phyloP scores from a whole-genome alignment of 2,113 vertebrate genomes.

The Arothron firmamentum region DNA sequence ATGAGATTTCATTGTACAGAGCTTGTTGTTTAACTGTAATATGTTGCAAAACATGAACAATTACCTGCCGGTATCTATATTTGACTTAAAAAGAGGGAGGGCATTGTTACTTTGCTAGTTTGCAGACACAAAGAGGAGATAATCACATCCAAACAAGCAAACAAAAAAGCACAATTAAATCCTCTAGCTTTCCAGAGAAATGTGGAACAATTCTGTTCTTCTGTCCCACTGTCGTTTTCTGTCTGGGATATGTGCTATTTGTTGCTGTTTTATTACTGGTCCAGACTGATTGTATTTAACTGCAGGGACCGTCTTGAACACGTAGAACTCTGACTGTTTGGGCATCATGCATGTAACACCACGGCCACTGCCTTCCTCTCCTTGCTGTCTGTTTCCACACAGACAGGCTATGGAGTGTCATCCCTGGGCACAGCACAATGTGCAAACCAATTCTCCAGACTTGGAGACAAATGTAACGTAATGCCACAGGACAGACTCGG shows the following conservation, averaged over 20 bases:
- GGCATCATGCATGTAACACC: constrained; percentile 44
- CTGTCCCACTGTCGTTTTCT: constrained; percentile 26
- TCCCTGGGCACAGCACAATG: constrained; percentile 38
- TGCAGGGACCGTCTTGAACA: constrained; percentile 68
- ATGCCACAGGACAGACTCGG: constrained; percentile 61
- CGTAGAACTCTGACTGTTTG: constrained; percentile 64
- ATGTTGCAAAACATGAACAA: background rate
- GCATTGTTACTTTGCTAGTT: too few relatives aligned
- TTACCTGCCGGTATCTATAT: too few relatives aligned
- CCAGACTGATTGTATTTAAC: constrained; percentile 68
- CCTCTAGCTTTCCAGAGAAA: too few relatives aligned
- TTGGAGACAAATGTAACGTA: constrained; percentile 70
- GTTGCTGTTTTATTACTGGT: constrained; percentile 41
- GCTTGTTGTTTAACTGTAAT: background rate
- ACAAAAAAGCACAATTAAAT: too few relatives aligned
- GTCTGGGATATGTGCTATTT: constrained; percentile 51
- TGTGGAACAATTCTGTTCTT: background rate
- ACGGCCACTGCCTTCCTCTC: constrained; percentile 27
- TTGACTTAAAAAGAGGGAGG: too few relatives aligned
- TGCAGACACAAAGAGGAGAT: too few relatives aligned
- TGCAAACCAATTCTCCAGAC: constrained; percentile 68
- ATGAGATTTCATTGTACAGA: background rate
- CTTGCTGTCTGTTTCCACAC: constrained; percentile 34
- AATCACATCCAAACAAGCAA: too few relatives aligned
- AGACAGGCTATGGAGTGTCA: constrained; percentile 44